Percentiles rank a stretch among this genome's conserved stretches.
phyloP scores from a whole-genome alignment of 2,113 vertebrate genomes.

The Sylvicapra grimmia region DNA sequence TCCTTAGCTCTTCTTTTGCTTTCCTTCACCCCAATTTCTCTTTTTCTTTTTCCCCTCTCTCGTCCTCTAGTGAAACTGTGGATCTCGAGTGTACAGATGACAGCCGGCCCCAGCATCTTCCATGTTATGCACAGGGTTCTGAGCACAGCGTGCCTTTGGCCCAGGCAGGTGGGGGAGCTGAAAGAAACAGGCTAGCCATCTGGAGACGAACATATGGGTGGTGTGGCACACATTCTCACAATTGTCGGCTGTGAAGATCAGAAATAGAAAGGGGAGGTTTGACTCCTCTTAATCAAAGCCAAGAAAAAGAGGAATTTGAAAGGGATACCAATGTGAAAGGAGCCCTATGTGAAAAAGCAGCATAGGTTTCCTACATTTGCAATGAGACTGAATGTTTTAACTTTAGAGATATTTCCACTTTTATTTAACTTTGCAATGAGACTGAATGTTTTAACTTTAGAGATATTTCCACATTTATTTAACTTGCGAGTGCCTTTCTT shows the following conservation, averaged over 20 bases:
- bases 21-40: not conserved
- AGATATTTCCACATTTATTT: not conserved
- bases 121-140: not conserved
- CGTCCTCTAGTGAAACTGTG: not conserved
- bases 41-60: not conserved
- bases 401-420: not conserved
- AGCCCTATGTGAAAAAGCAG: not conserved
- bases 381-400: not conserved
- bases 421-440: not conserved
- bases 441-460: not conserved
- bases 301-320: not conserved
- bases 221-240: not conserved
- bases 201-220: conserved; percentile 50
- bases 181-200: conserved; percentile 50
- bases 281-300: not conserved
- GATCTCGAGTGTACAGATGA: not conserved
- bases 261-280: conserved; percentile 25
- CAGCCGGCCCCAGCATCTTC: conserved; percentile 28
- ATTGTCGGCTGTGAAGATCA: not conserved
- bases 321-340: not conserved
- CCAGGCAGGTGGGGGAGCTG: conserved; percentile 40
- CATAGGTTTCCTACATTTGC: not conserved
- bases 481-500: not conserved
- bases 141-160: conserved; percentile 50
- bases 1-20: not conserved